These are phyloP conservation scores for Tiliqua scincoides DNA, from an alignment of 2,113 vertebrate genomes.

Conservation along the genomic window DNA sequence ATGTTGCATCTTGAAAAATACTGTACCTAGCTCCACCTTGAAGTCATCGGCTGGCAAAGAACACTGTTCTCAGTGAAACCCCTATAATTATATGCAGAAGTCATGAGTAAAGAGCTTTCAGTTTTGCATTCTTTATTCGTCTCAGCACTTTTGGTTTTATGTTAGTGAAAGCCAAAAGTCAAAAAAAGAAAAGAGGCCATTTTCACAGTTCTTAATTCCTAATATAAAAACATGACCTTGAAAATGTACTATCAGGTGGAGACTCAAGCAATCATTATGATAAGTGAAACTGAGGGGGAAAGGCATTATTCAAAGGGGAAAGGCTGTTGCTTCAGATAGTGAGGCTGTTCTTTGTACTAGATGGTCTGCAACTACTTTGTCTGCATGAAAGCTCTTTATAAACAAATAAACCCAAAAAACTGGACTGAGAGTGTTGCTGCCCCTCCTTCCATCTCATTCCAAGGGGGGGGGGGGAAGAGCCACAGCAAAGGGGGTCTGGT, in stretches of 20 bases:
- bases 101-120: not conserved
- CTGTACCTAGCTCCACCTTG: not conserved
- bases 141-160: not conserved
- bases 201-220: conserved; percentile 33
- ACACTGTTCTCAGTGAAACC: not conserved
- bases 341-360: not conserved
- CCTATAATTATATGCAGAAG: not conserved
- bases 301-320: not conserved
- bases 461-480: too few species aligned
- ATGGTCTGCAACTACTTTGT: not conserved
- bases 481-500: too few species aligned
- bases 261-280: not conserved
- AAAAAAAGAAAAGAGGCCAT: conserved; percentile 1
- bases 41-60: not conserved
- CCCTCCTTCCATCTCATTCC: too few species aligned
- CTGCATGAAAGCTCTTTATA: not conserved
- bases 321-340: not conserved
- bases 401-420: too few species aligned
- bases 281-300: conserved; percentile 26
- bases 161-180: not conserved
- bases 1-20: not conserved
- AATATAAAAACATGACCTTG: conserved; percentile 34
- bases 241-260: not conserved
- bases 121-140: not conserved
- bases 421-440: too few species aligned